Conservation (phyloP, 2,888 invertebrate genomes). For the Phorcus lineatus region DNA sequence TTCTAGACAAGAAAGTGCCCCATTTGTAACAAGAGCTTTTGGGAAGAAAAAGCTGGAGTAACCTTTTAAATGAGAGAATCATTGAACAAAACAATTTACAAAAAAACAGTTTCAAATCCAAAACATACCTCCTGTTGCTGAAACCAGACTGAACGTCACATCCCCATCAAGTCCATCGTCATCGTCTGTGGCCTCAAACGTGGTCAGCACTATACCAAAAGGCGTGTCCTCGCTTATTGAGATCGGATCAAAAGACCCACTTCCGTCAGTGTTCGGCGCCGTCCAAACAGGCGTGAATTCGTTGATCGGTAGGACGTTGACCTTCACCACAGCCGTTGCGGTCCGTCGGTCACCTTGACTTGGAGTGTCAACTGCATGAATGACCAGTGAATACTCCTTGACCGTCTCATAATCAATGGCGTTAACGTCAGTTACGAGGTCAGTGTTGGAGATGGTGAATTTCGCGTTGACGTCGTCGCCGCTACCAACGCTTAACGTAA, state of each 20-base stretch:
- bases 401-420: constrained; percentile 1
- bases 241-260: background rate
- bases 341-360: background rate
- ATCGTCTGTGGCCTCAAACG: background rate
- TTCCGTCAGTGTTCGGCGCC: background rate
- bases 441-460: background rate
- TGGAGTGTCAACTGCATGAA: constrained; percentile 16
- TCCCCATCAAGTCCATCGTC: background rate
- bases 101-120: no score
- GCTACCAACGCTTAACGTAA: background rate
- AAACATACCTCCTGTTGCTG: background rate
- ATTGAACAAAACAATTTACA: no score
- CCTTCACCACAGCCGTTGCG: constrained; percentile 3
- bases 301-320: constrained; percentile 4
- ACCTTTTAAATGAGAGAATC: no score
- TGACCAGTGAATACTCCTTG: background rate
- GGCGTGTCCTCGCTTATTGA: background rate
- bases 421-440: background rate
- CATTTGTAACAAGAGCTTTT: no score
- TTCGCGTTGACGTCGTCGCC: background rate
- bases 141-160: background rate
- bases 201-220: background rate
- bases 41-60: no score
- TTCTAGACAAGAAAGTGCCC: no score
- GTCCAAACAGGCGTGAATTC: constrained; percentile 14